phyloP scores from a whole-genome alignment of 2,797 vertebrate genomes.

The Coluber constrictor region DNA sequence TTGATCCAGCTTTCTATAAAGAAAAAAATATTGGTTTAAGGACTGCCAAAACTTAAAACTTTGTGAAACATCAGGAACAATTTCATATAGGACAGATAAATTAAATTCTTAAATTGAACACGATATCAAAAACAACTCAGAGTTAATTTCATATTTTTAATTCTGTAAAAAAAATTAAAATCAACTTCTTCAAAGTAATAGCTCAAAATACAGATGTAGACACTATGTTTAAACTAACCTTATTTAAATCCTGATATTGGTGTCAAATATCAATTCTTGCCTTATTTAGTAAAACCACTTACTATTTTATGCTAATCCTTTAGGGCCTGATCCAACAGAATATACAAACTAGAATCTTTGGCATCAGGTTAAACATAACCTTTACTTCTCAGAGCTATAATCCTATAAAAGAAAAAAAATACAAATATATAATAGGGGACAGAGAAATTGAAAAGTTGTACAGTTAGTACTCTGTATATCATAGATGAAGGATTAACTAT shows the following conservation, averaged over 20 bases:
- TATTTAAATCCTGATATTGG: constrained; percentile 24
- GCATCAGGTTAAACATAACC: not conserved
- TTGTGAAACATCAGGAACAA: not conserved
- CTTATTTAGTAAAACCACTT: not conserved
- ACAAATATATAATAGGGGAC: not conserved
- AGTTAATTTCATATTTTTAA: not conserved
- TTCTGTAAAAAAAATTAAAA: not conserved
- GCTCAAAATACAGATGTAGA: not conserved
- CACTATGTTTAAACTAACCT: not conserved
- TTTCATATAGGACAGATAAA: not conserved
- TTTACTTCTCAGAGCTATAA: not conserved
- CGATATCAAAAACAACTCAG: not conserved
- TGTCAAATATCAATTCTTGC: constrained; percentile 25
- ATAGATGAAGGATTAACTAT: not conserved
- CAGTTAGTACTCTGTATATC: not conserved
- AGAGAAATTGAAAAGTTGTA: not conserved
- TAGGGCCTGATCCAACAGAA: not conserved
- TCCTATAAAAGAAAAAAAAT: not conserved
- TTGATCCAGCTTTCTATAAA: not conserved
- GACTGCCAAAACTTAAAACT: not conserved
- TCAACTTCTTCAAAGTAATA: not conserved
- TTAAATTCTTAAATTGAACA: not conserved
- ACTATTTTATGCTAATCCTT: not conserved
- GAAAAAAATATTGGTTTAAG: not conserved
- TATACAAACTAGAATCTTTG: not conserved